Evolutionary conservation across 2,113 vertebrate genomes (phyloP), one percentile per base, ranked within the genome.

Genomic region (Falcunculus frontatus): DNA sequence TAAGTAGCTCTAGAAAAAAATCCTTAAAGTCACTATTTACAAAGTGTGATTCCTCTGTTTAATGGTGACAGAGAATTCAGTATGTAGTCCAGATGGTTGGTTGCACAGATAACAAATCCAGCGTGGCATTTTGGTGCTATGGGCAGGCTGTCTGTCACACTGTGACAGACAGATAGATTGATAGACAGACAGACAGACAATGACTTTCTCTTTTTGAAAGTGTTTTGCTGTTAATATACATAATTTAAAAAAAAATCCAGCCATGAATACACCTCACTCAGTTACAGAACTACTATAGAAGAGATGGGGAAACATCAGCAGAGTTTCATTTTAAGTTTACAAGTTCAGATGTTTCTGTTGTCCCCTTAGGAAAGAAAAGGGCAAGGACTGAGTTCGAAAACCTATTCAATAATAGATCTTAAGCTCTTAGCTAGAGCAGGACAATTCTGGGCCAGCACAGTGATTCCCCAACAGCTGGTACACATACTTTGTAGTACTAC

Each of bases 371-470:
- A 87, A 90, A 94, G 68, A 92, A 94, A 90, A 95, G 64, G 79
- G 75, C 59, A 88, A 91, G 68, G 73, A 65, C 72, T 25, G 59
- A 90, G 68, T 53, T 63, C 0, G 10, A 84, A 96, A 93, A 52
- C 25, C 47, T 86, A 37, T 55, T 97, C 72, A 97, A 96, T 96
- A 95, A 97, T 95, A 95, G 68, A 96, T 95, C 85, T 95, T 81
- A 94, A 80, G 80, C 79, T 96, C 76, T 47, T 84, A 84, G 80
- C 52, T 80, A 72, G 56, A 90, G 87, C 29, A 94, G 92, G 95
- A 95, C 82, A 69, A 86, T 93, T 86, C 60, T 63, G 79, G 83
- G 90, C 85, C 56, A 92, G 85, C 41, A 49, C 68, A 86, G 44
- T 52, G 85, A 81, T 88, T 94, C 77, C 82, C 72, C 72, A 92